Conservation (phyloP, 2,113 vertebrate genomes). For the Pseudopipra pipra region DNA sequence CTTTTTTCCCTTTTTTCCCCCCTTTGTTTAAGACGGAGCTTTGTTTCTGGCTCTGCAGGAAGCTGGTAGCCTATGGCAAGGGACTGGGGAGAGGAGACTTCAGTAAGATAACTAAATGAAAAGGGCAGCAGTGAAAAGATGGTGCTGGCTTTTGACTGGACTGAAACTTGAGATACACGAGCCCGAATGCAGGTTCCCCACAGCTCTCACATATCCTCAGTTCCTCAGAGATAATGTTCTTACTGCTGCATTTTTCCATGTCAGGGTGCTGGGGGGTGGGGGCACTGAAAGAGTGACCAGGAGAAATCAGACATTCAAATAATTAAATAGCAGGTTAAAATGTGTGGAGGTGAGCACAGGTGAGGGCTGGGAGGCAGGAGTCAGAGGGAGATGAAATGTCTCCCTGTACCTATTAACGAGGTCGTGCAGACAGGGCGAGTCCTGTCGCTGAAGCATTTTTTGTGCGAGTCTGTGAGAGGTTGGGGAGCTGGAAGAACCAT, state of each 20-base stretch:
- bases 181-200: constrained; percentile 31
- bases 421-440: constrained; percentile 11
- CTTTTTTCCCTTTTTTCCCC: constrained; percentile 29
- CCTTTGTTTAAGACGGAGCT: constrained; percentile 63
- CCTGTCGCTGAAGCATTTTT: background rate
- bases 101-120: constrained; percentile 65
- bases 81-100: constrained; percentile 63
- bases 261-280: background rate
- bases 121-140: constrained; percentile 68
- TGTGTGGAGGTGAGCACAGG: background rate
- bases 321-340: constrained; percentile 16
- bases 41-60: constrained; percentile 63
- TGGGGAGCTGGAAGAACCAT: background rate
- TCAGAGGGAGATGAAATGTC: background rate
- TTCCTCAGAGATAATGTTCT: background rate
- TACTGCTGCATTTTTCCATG: background rate
- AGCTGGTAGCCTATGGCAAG: constrained; percentile 64
- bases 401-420: constrained; percentile 2
- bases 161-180: constrained; percentile 39
- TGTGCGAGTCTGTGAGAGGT: background rate
- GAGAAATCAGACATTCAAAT: background rate
- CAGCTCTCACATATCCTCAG: background rate
- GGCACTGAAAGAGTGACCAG: background rate
- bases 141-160: constrained; percentile 55
- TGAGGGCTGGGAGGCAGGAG: background rate